These are phyloP conservation scores for Bombus balteatus DNA, from an alignment of 1,140 invertebrate species.

Conservation along the genomic window DNA sequence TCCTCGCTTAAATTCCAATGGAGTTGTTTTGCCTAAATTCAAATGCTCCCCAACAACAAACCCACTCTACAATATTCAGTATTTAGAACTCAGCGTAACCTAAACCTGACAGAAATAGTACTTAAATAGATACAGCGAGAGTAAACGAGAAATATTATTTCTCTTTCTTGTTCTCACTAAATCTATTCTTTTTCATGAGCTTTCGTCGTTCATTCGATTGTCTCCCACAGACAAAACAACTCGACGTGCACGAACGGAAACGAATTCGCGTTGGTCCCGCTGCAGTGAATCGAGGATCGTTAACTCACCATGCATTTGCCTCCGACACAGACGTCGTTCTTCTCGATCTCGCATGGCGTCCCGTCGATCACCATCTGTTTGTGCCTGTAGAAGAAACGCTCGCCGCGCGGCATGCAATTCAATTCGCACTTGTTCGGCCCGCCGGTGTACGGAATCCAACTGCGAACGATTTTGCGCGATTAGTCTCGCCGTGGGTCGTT, in stretches of 20 bases:
- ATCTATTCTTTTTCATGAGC: too few species aligned
- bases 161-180: too few species aligned
- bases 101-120: too few species aligned
- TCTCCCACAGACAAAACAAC: too few species aligned
- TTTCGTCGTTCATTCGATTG: too few species aligned
- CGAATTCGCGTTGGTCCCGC: neutral
- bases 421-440: constrained; percentile 95
- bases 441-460: constrained; percentile 94
- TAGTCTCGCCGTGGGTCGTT: constrained; percentile 8
- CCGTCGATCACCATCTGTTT: constrained; percentile 93
- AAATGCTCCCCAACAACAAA: too few species aligned
- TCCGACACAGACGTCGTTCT: constrained; percentile 94
- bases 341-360: constrained; percentile 92
- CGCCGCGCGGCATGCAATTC: constrained; percentile 96
- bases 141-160: too few species aligned
- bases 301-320: constrained; percentile 92
- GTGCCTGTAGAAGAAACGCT: constrained; percentile 96
- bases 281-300: constrained; percentile 4
- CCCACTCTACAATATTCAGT: too few species aligned
- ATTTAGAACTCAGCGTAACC: too few species aligned
- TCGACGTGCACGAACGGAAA: neutral
- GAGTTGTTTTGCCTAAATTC: too few species aligned
- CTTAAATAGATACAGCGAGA: too few species aligned
- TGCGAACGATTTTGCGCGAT: constrained; percentile 72
- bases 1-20: too few species aligned